phyloP scores from a whole-genome alignment of 2,113 vertebrate genomes.

The Nycticryphes semicollaris region DNA sequence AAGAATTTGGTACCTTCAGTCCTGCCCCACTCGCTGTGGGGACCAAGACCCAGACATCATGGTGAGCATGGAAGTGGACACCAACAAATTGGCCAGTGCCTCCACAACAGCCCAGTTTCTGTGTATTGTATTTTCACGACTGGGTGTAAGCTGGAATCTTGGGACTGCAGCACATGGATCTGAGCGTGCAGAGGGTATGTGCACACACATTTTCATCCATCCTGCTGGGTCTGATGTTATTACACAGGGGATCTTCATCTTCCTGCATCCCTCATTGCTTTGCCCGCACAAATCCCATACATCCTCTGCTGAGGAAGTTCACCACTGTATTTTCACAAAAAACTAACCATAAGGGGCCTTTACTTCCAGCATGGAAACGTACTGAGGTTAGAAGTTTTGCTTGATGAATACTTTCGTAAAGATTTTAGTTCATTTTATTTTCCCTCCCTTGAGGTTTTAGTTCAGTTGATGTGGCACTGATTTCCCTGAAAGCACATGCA shows the following conservation, averaged over 20 bases:
- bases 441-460: not conserved
- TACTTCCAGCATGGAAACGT: not conserved
- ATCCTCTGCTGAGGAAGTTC: not conserved
- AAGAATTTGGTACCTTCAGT: not conserved
- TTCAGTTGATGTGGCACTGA: not conserved
- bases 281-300: not conserved
- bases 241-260: too few species aligned
- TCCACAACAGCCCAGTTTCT: not conserved
- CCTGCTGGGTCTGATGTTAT: not conserved
- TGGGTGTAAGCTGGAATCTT: not conserved
- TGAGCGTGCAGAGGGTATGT: rapidly evolving
- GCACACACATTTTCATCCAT: not conserved
- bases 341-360: not conserved
- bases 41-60: not conserved
- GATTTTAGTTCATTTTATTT: not conserved
- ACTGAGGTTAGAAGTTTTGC: not conserved
- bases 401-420: not conserved
- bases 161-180: not conserved
- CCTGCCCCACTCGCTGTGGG: rapidly evolving
- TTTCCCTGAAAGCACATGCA: not conserved
- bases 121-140: rapidly evolving
- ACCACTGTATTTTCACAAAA: not conserved
- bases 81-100: not conserved
- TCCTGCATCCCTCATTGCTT: not conserved
- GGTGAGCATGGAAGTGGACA: not conserved